A percentile compares a stretch with the other conserved stretches of the same genome.
Evolutionary conservation across 2,888 invertebrate genomes (phyloP).

Genomic region (Craniophora ligustri): DNA sequence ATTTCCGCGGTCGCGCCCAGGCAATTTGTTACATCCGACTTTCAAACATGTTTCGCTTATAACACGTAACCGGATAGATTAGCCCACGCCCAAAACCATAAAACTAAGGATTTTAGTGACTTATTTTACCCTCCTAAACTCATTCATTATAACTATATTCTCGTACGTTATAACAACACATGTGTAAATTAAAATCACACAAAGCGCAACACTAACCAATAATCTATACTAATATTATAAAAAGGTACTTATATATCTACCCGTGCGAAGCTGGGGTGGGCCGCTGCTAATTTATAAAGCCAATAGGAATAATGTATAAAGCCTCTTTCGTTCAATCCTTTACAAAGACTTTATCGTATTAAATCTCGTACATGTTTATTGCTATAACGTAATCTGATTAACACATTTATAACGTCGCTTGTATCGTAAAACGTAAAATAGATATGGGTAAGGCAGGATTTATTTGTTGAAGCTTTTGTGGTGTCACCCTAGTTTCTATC

Average conservation of each 20-base stretch:
- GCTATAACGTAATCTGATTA: conserved; percentile 4
- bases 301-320: background rate
- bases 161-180: too few relatives aligned
- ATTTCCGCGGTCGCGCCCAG: conserved; percentile 8
- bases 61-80: conserved; percentile 1
- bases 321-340: conserved; percentile 9
- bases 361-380: conserved; percentile 5
- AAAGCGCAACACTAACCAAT: too few relatives aligned
- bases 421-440: background rate
- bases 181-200: background rate
- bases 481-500: background rate
- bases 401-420: background rate
- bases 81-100: conserved; percentile 1
- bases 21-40: conserved; percentile 9
- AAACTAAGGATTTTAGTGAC: background rate
- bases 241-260: too few relatives aligned
- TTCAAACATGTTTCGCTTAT: conserved; percentile 14
- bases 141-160: too few relatives aligned
- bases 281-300: too few relatives aligned
- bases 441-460: background rate
- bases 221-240: too few relatives aligned
- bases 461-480: background rate
- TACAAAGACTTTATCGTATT: background rate
- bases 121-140: too few relatives aligned
- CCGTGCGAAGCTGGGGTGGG: too few relatives aligned